Evolutionary conservation across 2,888 invertebrate species (phyloP), one percentile per base, ranked within the genome.

Genomic region (Shargacucullia verbasci): DNA sequence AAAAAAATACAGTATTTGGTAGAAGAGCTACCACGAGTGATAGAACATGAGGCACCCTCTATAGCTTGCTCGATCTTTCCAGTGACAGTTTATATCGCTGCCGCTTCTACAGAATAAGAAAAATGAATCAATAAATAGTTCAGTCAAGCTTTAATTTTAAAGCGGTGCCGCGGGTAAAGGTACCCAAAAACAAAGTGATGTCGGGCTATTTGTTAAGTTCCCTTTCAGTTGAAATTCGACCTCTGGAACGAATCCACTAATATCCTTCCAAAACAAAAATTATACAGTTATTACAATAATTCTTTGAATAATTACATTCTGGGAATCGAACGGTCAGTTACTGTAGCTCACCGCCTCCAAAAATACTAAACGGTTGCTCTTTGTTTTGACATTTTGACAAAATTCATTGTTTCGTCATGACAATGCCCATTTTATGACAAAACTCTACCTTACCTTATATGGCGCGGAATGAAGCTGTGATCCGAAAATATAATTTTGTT

Each of bases 201-300:
- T 39, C 25, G n/a, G 1, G 15, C 29, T 29, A 10, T 15, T 25
- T 29, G 27, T 61, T 25, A 46, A 49, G 38, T 44, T 59, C 35
- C 41, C n/a, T 61, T 57, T 37, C 41, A 15, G 35, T 45, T 45
- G 15, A 43, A 37, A 59, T 25, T 27, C 55, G 45, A 71, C 64
- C 61, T 66, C 64, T 57, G 55, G 64, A 73, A 73, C 74, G 52
- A 71, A 73, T 71, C 41, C 0, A 14, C 59, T 65, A 68, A 68
- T 73, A 49, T 45, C 2, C 39, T 68, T 52, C 8, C 1, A 60
- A 60, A 73, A 62, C 61, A 64, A 35, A 45, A 53, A 73, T 65
- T 39, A 57, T 58, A 57, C 71, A 73, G 71, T 58, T 59, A 73
- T 71, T 47, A 63, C 11, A 40, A 41, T 41, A 35, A 61, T 45